A percentile compares a stretch with the other conserved stretches of the same genome.
These are phyloP conservation scores for Colletes gigas DNA, from an alignment of 1,140 invertebrate species.

Conservation along the genomic window DNA sequence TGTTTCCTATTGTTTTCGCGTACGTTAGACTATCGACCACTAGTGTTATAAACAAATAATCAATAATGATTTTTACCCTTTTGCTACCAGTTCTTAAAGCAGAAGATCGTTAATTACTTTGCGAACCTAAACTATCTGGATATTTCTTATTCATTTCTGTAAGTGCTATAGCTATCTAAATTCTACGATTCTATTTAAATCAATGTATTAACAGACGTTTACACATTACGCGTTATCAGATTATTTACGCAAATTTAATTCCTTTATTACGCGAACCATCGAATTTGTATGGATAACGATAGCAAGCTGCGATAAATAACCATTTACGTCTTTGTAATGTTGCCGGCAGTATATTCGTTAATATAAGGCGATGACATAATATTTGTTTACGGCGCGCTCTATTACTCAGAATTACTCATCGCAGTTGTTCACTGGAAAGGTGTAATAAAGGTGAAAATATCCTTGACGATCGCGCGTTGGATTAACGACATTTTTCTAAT, in stretches of 20 bases:
- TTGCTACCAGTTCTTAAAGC: too few relatives aligned
- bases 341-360: neutral
- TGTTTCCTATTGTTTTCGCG: too few relatives aligned
- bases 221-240: neutral
- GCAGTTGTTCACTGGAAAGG: neutral
- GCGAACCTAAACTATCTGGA: too few relatives aligned
- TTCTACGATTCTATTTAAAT: neutral
- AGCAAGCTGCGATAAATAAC: neutral
- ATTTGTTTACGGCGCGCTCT: slow-evolving; percentile 31
- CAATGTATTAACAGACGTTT: neutral
- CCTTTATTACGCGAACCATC: neutral
- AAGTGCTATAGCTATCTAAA: too few relatives aligned
- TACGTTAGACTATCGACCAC: too few relatives aligned
- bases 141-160: too few relatives aligned
- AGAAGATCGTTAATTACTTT: too few relatives aligned
- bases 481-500: neutral
- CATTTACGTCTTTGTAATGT: slow-evolving; percentile 16
- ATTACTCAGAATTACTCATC: slow-evolving; percentile 24
- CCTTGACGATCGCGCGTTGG: neutral
- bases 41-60: too few relatives aligned
- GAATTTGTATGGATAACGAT: neutral
- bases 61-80: too few relatives aligned
- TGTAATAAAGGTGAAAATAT: slow-evolving; percentile 8
- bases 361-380: slow-evolving; percentile 32
- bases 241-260: neutral